Base-by-base conservation (phyloP, 2,888 invertebrate genomes). In the Ariolimax columbianus region DNA sequence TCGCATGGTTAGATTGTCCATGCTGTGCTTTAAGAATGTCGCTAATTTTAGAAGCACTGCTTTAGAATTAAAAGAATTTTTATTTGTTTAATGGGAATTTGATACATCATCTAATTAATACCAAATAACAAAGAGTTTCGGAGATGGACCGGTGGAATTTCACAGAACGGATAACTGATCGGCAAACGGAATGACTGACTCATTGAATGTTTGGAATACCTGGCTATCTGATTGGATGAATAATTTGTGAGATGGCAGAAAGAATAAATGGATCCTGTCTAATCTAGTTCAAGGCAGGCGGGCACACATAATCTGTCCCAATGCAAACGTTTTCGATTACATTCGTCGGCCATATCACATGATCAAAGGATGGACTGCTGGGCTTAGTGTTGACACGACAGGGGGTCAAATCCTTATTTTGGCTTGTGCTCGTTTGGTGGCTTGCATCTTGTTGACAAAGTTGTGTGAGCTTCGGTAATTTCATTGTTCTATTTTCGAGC, bases 361-460 rank as follows among this genome's bases (percentile, higher is more conserved):
- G 72, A 72, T 72, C 72, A 72, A 72, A 72, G 72, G 33, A 3
- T 72, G 40, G 40, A 38, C 26, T 40, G 26, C 2, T n/a, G 40
- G 40, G 40, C 40, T n/a, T 17, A 9, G 11, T 30, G 72, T 72
- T 72, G 40, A n/a, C 72, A 72, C n/a, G 72, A 26, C 72, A 72
- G 40, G 72, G 26, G 40, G 68, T 26, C 33, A 36, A n/a, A 40
- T 26, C 1, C 26, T 72, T 38, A 72, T 26, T 72, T 40, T 38
- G 40, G 38, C 26, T 72, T 72, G 40, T 26, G n/a, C 40, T 72
- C 40, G 38, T 40, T 38, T 40, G 38, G 38, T 72, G 26, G n/a
- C 72, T 72, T 38, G 26, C 26, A 40, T 72, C 68, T 68, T 68
- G 68, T 68, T 68, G 14, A 68, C n/a, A n/a, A 63, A 26, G n/a